Evolutionary conservation across 2,113 vertebrate genomes (phyloP).

Genomic region (Electrona antarctica): DNA sequence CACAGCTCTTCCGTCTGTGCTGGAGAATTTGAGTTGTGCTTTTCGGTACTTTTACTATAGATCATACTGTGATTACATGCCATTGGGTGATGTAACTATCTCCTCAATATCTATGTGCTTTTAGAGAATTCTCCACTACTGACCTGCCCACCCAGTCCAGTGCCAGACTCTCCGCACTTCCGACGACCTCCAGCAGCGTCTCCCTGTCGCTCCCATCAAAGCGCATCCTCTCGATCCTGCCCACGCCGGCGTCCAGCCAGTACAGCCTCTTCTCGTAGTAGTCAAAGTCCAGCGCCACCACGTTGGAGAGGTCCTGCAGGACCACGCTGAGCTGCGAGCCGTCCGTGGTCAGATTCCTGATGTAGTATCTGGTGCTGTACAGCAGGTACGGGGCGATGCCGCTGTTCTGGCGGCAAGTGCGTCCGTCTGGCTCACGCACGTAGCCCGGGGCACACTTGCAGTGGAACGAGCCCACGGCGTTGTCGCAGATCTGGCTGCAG

Average conservation of each 20-base stretch:
- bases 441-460: slow-evolving; percentile 76
- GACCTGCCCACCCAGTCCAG: slow-evolving; percentile 78
- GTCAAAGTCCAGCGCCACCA: slow-evolving; percentile 71
- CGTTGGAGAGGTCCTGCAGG: slow-evolving; percentile 68
- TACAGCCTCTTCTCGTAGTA: slow-evolving; percentile 69
- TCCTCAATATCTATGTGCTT: background rate
- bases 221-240: slow-evolving; percentile 72
- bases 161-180: slow-evolving; percentile 66
- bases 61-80: too few relatives aligned
- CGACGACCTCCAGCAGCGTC: slow-evolving; percentile 39
- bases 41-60: too few relatives aligned
- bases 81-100: background rate
- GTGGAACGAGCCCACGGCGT: slow-evolving; percentile 65
- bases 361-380: slow-evolving; percentile 77
- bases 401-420: slow-evolving; percentile 77
- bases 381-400: slow-evolving; percentile 69
- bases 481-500: slow-evolving; percentile 78
- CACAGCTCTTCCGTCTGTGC: too few relatives aligned
- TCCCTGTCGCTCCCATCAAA: slow-evolving; percentile 70
- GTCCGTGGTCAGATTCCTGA: slow-evolving; percentile 72
- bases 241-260: slow-evolving; percentile 65
- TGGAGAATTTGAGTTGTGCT: too few relatives aligned
- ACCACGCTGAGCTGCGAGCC: slow-evolving; percentile 67
- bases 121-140: slow-evolving; percentile 12
- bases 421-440: slow-evolving; percentile 70